Percentiles rank a stretch among this genome's conserved stretches.
Conservation (phyloP, 2,797 vertebrate genomes). For the Pachyuromys duprasi region DNA sequence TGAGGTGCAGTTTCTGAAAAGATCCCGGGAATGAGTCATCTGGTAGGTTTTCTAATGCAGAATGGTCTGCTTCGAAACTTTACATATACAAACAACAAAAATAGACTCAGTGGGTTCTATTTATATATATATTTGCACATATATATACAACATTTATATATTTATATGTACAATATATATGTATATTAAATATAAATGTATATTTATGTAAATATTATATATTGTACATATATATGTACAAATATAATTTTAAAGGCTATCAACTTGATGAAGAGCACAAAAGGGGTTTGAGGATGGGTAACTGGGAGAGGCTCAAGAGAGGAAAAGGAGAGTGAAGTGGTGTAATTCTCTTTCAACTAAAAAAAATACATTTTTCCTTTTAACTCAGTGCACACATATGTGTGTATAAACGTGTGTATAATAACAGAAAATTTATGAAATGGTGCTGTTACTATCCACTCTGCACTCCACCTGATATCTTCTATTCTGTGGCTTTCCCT, state of each 20-base stretch:
- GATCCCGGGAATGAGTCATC: neutral
- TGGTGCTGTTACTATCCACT: neutral
- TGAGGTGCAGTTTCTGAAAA: neutral
- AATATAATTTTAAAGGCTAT: neutral
- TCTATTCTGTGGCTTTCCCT: neutral
- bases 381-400: neutral
- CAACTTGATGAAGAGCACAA: neutral
- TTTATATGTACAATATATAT: neutral
- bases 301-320: neutral
- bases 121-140: neutral
- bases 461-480: neutral
- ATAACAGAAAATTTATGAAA: conserved; percentile 1
- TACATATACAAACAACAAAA: neutral
- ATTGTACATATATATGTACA: neutral
- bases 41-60: neutral
- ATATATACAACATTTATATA: neutral
- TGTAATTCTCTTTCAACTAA: neutral
- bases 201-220: neutral
- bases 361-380: neutral
- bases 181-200: neutral
- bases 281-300: neutral
- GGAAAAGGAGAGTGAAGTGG: neutral
- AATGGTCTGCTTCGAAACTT: neutral
- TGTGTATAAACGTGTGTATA: neutral
- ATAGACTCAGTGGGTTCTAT: neutral